Base-by-base conservation (phyloP, 2,113 vertebrate genomes). In the Hippoglossus stenolepis region DNA sequence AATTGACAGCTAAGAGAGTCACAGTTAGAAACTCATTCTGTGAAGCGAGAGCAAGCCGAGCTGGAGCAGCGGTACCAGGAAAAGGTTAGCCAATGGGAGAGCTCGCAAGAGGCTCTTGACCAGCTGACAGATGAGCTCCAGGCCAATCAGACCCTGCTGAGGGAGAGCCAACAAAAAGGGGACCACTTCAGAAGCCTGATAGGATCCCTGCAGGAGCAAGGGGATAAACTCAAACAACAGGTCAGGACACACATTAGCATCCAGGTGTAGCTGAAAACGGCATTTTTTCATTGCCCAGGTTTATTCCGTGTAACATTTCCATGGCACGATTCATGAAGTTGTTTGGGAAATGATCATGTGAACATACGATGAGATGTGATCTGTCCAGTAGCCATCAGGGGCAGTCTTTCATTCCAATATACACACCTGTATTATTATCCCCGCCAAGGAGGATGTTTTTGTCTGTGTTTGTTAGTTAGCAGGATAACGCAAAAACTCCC, bases 1-100 rank as follows among this genome's bases (percentile, higher is more conserved):
- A 0, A 26, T 85, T 26, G 49, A 59, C 54, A 93, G 80, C 28
- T 79, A 23, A 75, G 68, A 80, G 85, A 92, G 59, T 87, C 88
- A 54, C 89, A 61, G 24, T 71, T 65, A 12, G 89, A 74, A 8
- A 71, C 66, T 67, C 63, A 78, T 57, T 78, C 77, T 3, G 13
- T 92, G 43, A 76, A 72, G 84, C 83, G 81, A 18, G 88, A 95
- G 88, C 66, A 94, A 26, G 78, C 82, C 40, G 91, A 89, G 79
- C 85, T 84, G 54, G 84, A 81, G 54, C 62, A 51, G 76, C 87
- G 77, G 47, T 90, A 91, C 73, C 83, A 87, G 54, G 81, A 93
- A 57, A 94, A 93, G 73, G 84, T 88, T 18, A 68, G 70, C 53
- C 84, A 94, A n/a, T 89, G 90, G 89, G 91, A 94, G 82, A 82